Base-by-base conservation (phyloP, 2,888 invertebrate species). In the Gnatocerus cornutus region DNA sequence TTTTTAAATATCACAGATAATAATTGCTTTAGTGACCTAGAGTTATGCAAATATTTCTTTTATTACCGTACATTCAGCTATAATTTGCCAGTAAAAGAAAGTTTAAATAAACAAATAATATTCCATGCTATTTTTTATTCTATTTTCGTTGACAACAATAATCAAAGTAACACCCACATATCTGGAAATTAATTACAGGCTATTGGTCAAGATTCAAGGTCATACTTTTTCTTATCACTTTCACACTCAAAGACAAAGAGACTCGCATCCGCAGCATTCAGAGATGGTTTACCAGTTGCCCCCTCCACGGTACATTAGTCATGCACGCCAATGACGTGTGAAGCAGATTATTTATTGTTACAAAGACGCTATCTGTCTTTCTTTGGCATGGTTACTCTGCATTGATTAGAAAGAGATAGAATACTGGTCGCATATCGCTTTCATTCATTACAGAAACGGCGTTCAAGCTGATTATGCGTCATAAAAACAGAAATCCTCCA, bases 401-500 rank as follows among this genome's bases (percentile, higher is more conserved):
- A 4, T 21, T 21, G 21, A 21, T 21, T 10, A 27, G 13, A 53
- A 14, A 53, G 43, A 41, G 64, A 64, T 21, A 52, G 33, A 27
- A 12, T 0, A 1, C 1, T 4, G 1, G 29, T 21, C 29, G 27
- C 21, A 7, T n/a, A 29, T 7, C 46, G 9, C n/a, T 21, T 3
- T 6, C 10, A 59, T 6, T 59, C 59, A 59, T 29, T 13, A 13
- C 10, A 50, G 64, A 30, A 30, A 53, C 21, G 12, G 46, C n/a
- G 37, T 27, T 48, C 10, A 8, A n/a, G 29, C 10, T 53, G 53
- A 53, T 64, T 53, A 64, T 64, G 64, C 64, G 64, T 64, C 64
- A 64, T 45, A 64, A 53, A 53, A 64, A 64, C 53, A 64, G 30
- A 64, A 53, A 29, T 45, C 52, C 41, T 64, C 30, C 64, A 64